A percentile compares a stretch with the other conserved stretches of the same genome.
phyloP scores from a whole-genome alignment of 2,113 vertebrate species.

The Eurystomus gularis region DNA sequence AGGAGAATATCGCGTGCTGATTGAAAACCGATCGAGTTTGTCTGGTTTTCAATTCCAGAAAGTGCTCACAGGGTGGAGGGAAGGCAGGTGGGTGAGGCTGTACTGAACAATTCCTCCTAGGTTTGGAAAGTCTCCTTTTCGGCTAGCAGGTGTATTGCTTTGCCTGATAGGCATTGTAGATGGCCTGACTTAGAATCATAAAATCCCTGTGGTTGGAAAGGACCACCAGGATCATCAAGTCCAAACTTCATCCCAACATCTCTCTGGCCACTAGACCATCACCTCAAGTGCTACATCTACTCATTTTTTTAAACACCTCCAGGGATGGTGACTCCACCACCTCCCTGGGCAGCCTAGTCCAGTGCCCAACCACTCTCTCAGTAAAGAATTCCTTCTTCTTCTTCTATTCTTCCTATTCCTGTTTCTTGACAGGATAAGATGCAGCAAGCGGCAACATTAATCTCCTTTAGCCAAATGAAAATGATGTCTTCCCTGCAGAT shows the following conservation, averaged over 20 bases:
- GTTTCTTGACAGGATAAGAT: neutral
- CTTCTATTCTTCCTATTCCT: too few relatives aligned
- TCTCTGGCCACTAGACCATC: too few relatives aligned
- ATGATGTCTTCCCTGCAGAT: neutral
- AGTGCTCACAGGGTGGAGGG: neutral
- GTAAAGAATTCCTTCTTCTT: too few relatives aligned
- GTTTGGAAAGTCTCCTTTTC: neutral
- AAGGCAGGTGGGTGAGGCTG: neutral
- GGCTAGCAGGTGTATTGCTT: neutral
- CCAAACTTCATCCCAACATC: too few relatives aligned
- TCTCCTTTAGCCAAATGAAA: neutral
- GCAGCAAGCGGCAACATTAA: neutral
- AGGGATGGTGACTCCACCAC: too few relatives aligned
- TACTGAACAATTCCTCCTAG: accelerated
- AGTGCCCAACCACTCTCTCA: too few relatives aligned
- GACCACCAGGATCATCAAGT: too few relatives aligned
- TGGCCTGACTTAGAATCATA: too few relatives aligned
- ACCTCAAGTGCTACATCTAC: too few relatives aligned
- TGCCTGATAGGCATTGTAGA: neutral
- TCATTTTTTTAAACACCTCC: too few relatives aligned
- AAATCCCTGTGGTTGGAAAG: too few relatives aligned
- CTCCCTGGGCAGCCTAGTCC: too few relatives aligned
- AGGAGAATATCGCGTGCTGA: neutral
- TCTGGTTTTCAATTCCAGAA: neutral
- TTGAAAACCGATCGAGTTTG: accelerated